Base-by-base conservation (phyloP, 1,140 invertebrate genomes). In the Ips typographus region DNA sequence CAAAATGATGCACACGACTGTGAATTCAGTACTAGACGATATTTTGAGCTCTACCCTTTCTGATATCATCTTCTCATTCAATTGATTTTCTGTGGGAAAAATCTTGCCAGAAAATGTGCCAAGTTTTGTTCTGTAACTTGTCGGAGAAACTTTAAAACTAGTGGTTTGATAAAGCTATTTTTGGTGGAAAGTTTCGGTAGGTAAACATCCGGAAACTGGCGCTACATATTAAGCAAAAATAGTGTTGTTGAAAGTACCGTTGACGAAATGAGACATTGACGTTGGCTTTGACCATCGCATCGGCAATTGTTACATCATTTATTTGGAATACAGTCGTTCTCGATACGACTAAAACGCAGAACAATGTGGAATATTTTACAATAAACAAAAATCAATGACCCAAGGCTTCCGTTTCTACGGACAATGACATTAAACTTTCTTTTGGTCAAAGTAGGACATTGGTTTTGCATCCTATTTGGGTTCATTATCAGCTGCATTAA, bases 321-420 rank as follows among this genome's bases (percentile, higher is more conserved):
- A 60, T 67, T 67, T 67, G 40, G 65, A 60, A 67, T 60, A 59
- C 41, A 43, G 43, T n/a, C 47, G 57, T 60, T 60, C 43, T 60
- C 55, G 8, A 43, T 57, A 43, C 38, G 64, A 4, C n/a, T 37
- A 38, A 59, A 56, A 49, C 44, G 3, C 7, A 49, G 6, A 49
- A 68, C 49, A 55, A 61, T 68, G 41, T 61, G 47, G 66, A 68
- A 61, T 61, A 68, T 62, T 68, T 68, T 53, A 68, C 52, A 68
- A 61, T 68, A 68, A 68, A 68, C 41, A 61, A 62, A 68, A 68
- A 68, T 44, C 66, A 68, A 61, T 68, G 66, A 68, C 66, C 66
- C 4, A 53, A 62, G 66, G 62, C 66, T 68, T 68, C 66, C 66
- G 66, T 65, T 70, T 70, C 6, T 44, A 49, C 60, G 62, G 68